Conservation (phyloP, 1,140 invertebrate species). For the Drosophila novamexicana region DNA sequence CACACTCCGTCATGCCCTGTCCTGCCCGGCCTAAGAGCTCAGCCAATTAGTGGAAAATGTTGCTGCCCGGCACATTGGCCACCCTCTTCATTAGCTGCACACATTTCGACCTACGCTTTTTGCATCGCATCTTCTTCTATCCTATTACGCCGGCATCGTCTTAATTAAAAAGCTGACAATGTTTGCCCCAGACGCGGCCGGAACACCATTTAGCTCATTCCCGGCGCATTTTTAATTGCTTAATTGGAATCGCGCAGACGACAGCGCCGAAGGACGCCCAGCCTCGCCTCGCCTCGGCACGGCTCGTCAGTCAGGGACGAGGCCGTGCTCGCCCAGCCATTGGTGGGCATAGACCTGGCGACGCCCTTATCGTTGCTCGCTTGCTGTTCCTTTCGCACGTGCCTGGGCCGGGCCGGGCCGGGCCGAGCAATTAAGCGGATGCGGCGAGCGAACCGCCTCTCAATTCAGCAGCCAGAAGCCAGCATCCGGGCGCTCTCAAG, state of each 20-base stretch:
- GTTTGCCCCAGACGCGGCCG: slow-evolving; percentile 1
- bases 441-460: slow-evolving; percentile 9
- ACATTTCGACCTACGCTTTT: slow-evolving; percentile 84
- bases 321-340: slow-evolving; percentile 4
- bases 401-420: slow-evolving; percentile 48
- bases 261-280: neutral
- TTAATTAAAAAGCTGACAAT: slow-evolving; percentile 84
- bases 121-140: slow-evolving; percentile 79
- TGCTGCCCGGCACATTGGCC: slow-evolving; percentile 29
- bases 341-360: slow-evolving; percentile 17
- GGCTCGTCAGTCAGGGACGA: neutral
- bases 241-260: slow-evolving; percentile 77
- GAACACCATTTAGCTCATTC: neutral
- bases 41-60: slow-evolving; percentile 73
- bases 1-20: neutral
- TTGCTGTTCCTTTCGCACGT: slow-evolving; percentile 26
- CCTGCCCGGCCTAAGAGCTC: neutral
- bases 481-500: slow-evolving; percentile 34
- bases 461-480: slow-evolving; percentile 28
- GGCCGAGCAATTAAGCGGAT: slow-evolving; percentile 44
- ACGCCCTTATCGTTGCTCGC: slow-evolving; percentile 32
- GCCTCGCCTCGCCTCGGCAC: neutral
- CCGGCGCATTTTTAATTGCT: slow-evolving; percentile 81
- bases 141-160: slow-evolving; percentile 84
- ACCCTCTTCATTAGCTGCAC: slow-evolving; percentile 81